phyloP scores from a whole-genome alignment of 2,797 vertebrate species.

The Liasis olivaceus region DNA sequence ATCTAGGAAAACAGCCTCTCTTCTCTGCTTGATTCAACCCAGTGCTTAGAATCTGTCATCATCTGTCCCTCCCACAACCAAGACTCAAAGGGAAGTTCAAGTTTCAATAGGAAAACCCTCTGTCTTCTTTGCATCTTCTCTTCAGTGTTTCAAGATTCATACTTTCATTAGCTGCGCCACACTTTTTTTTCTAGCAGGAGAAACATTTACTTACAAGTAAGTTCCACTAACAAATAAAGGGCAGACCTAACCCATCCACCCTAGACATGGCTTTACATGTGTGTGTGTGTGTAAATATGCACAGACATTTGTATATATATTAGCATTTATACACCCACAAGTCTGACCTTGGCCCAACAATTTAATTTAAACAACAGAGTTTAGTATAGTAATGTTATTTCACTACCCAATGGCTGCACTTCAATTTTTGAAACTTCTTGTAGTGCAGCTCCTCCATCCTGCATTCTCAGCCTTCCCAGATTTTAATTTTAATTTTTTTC shows the following conservation, averaged over 20 bases:
- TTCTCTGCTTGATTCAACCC: background rate
- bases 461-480: conserved; percentile 12
- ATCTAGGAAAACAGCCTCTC: background rate
- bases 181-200: background rate
- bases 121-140: background rate
- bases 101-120: background rate
- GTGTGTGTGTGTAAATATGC: background rate
- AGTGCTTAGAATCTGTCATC: background rate
- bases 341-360: background rate
- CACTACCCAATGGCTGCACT: background rate
- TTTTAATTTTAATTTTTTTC: background rate
- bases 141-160: background rate
- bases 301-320: background rate
- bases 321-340: background rate
- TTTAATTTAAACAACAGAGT: background rate
- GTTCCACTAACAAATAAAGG: background rate
- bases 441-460: conserved; percentile 1
- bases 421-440: background rate
- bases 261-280: background rate
- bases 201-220: background rate
- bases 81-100: background rate
- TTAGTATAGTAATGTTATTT: background rate
- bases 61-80: background rate
- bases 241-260: background rate
- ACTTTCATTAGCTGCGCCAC: background rate